A percentile compares a stretch with the other conserved stretches of the same genome.
phyloP scores from a whole-genome alignment of 2,888 invertebrate genomes.

The Panzeria rudis region DNA sequence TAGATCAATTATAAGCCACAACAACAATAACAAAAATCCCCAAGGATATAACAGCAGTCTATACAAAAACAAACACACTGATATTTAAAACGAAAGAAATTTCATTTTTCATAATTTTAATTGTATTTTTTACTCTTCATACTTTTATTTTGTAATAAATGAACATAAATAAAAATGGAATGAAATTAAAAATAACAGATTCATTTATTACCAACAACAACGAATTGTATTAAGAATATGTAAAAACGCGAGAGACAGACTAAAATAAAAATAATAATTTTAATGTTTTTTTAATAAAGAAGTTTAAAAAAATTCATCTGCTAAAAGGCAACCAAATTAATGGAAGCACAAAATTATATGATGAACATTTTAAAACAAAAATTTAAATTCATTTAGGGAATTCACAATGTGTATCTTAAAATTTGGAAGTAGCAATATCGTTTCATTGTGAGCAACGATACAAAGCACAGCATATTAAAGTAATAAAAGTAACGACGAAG shows the following conservation, averaged over 20 bases:
- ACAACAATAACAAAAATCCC: constrained; percentile 26
- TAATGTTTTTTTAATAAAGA: not conserved
- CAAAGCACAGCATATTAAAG: too few species aligned
- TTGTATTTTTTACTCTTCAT: constrained; percentile 37
- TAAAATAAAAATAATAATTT: not conserved
- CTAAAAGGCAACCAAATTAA: constrained; percentile 33
- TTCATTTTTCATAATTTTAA: constrained; percentile 59
- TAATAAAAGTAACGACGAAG: too few species aligned
- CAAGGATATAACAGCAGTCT: constrained; percentile 49
- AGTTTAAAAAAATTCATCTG: constrained; percentile 16
- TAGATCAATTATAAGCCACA: constrained; percentile 31
- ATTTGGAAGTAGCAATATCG: too few species aligned
- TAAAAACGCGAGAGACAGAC: not conserved
- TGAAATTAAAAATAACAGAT: constrained; percentile 61
- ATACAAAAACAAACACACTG: not conserved
- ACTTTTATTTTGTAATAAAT: constrained; percentile 47
- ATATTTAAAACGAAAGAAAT: not conserved
- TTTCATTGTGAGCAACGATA: too few species aligned
- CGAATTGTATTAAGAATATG: constrained; percentile 20
- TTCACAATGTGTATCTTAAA: too few species aligned
- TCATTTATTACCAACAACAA: constrained; percentile 65
- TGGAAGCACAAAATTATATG: not conserved
- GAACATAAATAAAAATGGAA: constrained; percentile 49
- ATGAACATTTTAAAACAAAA: not conserved
- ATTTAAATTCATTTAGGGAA: too few species aligned